phyloP scores from a whole-genome alignment of 1,140 invertebrate species.

The Eumaeus atala region DNA sequence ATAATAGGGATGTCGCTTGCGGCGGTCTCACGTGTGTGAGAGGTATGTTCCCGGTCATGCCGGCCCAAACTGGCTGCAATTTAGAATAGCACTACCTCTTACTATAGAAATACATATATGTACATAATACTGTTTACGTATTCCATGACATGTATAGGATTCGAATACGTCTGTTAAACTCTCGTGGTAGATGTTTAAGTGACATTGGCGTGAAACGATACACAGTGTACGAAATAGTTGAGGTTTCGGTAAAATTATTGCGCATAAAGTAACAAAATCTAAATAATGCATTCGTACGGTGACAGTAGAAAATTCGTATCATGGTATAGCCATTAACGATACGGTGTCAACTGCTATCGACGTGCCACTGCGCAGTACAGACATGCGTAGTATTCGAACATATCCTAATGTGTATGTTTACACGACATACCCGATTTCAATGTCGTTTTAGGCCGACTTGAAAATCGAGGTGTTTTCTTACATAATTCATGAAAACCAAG shows the following conservation, averaged over 20 bases:
- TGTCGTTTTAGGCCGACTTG: slow-evolving; percentile 1
- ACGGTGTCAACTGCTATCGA: neutral
- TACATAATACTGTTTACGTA: neutral
- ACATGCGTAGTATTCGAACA: slow-evolving; percentile 31
- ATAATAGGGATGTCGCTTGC: too few relatives aligned
- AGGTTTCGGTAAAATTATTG: neutral
- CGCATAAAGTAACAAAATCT: neutral
- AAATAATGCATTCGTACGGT: neutral
- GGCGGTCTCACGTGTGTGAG: too few relatives aligned
- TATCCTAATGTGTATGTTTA: slow-evolving; percentile 27
- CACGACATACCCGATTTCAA: slow-evolving; percentile 12
- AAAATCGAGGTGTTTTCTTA: too few relatives aligned
- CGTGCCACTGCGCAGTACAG: slow-evolving; percentile 53
- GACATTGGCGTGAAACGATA: too few relatives aligned
- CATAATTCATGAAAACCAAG: too few relatives aligned
- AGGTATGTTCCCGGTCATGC: too few relatives aligned
- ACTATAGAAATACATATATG: neutral
- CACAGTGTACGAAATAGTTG: too few relatives aligned
- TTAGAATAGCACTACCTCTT: too few relatives aligned
- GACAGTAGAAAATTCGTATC: slow-evolving; percentile 18
- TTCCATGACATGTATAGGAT: neutral
- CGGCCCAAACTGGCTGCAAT: too few relatives aligned
- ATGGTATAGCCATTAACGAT: slow-evolving; percentile 52
- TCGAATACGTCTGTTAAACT: neutral
- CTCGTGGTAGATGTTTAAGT: neutral